Percentiles rank a stretch among this genome's conserved stretches.
Evolutionary conservation across 1,140 invertebrate species (phyloP).

Genomic region (Rhysida immarginata): DNA sequence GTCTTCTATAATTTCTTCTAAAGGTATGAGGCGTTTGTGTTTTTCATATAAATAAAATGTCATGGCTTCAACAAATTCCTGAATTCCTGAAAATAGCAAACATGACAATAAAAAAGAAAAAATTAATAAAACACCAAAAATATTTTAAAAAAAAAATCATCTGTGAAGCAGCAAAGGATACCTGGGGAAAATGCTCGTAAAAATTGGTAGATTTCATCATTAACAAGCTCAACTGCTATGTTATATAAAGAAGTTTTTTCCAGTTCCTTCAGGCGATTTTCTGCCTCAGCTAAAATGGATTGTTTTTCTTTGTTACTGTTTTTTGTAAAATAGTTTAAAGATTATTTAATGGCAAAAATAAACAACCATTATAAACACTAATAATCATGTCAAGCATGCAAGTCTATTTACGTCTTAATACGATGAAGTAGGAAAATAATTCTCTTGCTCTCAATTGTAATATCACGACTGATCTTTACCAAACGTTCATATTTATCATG

Average conservation of each 20-base stretch:
- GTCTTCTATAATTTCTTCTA: conserved; percentile 34
- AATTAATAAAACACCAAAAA: conserved; percentile 5
- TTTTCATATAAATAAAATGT: conserved; percentile 53
- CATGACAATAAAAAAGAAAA: conserved; percentile 11
- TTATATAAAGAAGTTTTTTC: too few relatives aligned
- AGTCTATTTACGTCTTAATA: conserved; percentile 36
- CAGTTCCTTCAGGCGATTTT: too few relatives aligned
- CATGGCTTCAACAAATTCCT: conserved; percentile 75
- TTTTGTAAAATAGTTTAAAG: too few relatives aligned
- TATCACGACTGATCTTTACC: conserved; percentile 65
- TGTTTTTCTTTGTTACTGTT: too few relatives aligned
- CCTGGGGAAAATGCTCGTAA: conserved; percentile 49
- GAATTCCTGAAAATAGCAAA: conserved; percentile 42
- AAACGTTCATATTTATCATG: conserved; percentile 74
- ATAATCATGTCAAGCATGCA: too few relatives aligned
- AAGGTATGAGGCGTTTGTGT: conserved; percentile 26
- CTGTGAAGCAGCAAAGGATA: conserved; percentile 15
- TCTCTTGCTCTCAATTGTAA: conserved; percentile 83
- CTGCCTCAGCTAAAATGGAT: too few relatives aligned
- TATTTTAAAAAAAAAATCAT: conserved; percentile 5
- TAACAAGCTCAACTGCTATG: conserved; percentile 53
- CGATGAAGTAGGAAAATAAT: conserved; percentile 76
- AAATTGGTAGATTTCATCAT: conserved; percentile 56
- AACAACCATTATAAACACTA: too few relatives aligned
- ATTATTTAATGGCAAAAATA: too few relatives aligned